phyloP scores from a whole-genome alignment of 2,113 vertebrate genomes.

The Cnemophilus loriae region DNA sequence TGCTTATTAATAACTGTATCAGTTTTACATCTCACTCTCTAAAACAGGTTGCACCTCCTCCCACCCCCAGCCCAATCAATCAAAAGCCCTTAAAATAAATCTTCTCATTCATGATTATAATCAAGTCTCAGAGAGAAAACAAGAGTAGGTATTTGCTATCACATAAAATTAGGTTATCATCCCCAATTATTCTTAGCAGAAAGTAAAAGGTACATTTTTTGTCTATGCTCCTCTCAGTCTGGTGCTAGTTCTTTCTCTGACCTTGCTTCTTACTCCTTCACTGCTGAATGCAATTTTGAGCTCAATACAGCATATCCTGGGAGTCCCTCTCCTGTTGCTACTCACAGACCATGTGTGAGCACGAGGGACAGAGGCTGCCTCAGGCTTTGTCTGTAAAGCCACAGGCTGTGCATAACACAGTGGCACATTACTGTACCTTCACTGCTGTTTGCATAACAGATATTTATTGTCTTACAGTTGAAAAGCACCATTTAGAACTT shows the following conservation, averaged over 20 bases:
- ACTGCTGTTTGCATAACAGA: not conserved
- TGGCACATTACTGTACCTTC: not conserved
- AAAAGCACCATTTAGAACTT: not conserved
- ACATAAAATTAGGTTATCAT: not conserved
- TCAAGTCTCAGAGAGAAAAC: conserved; percentile 7
- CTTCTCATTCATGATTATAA: conserved; percentile 53
- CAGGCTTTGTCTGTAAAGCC: not conserved
- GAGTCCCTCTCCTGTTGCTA: not conserved
- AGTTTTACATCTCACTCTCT: conserved; percentile 7
- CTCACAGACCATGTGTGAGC: not conserved
- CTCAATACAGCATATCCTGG: not conserved
- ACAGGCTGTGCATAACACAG: not conserved
- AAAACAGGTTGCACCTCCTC: conserved; percentile 35
- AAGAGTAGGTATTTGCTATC: not conserved
- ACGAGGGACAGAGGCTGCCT: not conserved
- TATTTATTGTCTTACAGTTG: not conserved
- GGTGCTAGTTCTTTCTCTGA: not conserved
- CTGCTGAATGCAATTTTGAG: not conserved
- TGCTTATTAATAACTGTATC: conserved; percentile 39
- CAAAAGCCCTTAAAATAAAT: conserved; percentile 51
- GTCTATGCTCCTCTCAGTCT: not conserved
- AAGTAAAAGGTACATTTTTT: not conserved
- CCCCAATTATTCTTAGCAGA: not conserved
- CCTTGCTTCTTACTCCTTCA: not conserved
- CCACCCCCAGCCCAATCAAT: conserved; percentile 44